Conservation (phyloP, 2,888 invertebrate species). For the Cosmorhoe ocellata region DNA sequence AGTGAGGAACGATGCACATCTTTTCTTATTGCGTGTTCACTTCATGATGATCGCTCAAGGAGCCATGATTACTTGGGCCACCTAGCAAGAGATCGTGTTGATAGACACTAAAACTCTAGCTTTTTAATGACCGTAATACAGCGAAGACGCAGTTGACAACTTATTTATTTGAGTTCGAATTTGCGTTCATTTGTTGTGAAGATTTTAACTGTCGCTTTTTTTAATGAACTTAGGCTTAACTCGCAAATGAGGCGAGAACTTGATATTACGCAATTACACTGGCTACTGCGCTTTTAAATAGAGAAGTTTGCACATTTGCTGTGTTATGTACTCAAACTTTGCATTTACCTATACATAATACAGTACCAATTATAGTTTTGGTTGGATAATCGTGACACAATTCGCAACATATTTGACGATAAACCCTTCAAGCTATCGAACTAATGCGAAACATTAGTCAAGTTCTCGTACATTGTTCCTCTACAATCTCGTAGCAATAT, state of each 20-base stretch:
- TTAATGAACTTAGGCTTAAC: too few relatives aligned
- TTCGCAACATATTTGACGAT: too few relatives aligned
- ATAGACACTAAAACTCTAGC: slow-evolving; percentile 6
- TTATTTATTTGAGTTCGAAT: too few relatives aligned
- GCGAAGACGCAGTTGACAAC: not conserved
- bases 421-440: too few relatives aligned
- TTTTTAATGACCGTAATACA: not conserved
- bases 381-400: slow-evolving; percentile 36
- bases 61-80: slow-evolving; percentile 19
- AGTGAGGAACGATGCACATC: slow-evolving; percentile 63
- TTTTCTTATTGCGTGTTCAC: slow-evolving; percentile 52
- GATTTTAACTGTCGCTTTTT: too few relatives aligned
- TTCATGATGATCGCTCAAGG: slow-evolving; percentile 37
- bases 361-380: not conserved
- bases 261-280: slow-evolving; percentile 20
- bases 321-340: not conserved
- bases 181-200: too few relatives aligned
- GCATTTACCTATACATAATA: too few relatives aligned
- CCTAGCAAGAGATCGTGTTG: slow-evolving; percentile 19
- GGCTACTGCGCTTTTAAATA: slow-evolving; percentile 19
- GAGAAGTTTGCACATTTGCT: slow-evolving; percentile 12
- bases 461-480: too few relatives aligned
- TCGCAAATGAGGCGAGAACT: slow-evolving; percentile 9
- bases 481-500: too few relatives aligned
- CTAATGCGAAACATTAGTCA: too few relatives aligned